Conservation (phyloP, 2,113 vertebrate species). For the Rhinoptilus africanus region DNA sequence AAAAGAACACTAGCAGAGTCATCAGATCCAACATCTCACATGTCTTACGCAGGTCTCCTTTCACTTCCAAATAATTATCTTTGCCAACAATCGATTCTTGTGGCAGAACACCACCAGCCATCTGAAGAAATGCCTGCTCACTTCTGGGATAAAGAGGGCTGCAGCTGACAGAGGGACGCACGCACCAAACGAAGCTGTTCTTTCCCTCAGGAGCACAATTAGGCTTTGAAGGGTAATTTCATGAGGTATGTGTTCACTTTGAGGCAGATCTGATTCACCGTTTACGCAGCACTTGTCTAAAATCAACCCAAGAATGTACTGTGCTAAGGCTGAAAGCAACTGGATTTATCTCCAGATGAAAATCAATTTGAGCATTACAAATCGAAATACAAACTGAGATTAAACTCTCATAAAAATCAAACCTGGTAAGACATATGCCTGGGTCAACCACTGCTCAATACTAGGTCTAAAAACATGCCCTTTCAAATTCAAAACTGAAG, state of each 20-base stretch:
- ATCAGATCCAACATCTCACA: neutral
- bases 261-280: neutral
- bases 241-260: neutral
- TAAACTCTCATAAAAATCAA: neutral
- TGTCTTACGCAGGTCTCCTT: neutral
- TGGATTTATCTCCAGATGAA: neutral
- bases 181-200: neutral
- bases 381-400: neutral
- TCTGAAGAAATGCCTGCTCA: neutral
- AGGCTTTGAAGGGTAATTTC: neutral
- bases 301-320: neutral
- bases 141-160: neutral
- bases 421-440: neutral
- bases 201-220: neutral
- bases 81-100: neutral
- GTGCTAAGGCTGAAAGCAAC: neutral
- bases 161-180: neutral
- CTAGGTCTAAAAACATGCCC: neutral
- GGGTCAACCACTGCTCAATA: neutral
- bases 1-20: constrained; percentile 16
- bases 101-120: neutral
- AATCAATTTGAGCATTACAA: neutral
- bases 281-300: neutral
- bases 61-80: neutral
- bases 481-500: neutral